Conservation (phyloP, 2,888 invertebrate species). For the Malthinus flaveolus region DNA sequence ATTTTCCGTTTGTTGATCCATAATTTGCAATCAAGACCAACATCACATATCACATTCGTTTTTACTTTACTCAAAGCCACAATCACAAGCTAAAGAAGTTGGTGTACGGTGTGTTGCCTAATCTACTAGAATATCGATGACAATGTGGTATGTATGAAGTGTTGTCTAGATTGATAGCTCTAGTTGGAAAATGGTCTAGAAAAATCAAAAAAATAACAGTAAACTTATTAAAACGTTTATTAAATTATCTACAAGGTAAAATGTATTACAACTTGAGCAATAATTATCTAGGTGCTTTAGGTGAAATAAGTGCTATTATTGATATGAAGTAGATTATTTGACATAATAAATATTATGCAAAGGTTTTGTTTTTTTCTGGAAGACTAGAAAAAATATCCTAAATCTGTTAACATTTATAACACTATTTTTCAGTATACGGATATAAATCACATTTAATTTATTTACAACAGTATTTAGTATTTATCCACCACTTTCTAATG, state of each 20-base stretch:
- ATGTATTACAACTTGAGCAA: conserved; percentile 13
- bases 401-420: background rate
- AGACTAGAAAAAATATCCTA: conserved; percentile 13
- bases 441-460: no score
- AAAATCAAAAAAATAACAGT: background rate
- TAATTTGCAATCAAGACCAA: conserved; percentile 33
- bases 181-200: no score
- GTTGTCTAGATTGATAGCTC: no score
- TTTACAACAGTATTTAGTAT: no score
- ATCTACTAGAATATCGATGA: background rate
- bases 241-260: background rate
- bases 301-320: conserved; percentile 13
- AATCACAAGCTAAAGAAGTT: background rate
- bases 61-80: conserved; percentile 19
- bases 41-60: conserved; percentile 26
- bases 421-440: no score
- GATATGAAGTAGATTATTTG: conserved; percentile 13
- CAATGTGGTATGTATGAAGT: no score
- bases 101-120: conserved; percentile 6
- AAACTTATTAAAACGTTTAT: background rate
- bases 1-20: conserved; percentile 45
- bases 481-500: no score
- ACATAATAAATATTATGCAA: conserved; percentile 3
- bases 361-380: background rate
- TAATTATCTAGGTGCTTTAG: conserved; percentile 11